Percentiles rank a stretch among this genome's conserved stretches.
Conservation (phyloP, 92 coral and sea anemone species). For the Siderastrea siderea region DNA sequence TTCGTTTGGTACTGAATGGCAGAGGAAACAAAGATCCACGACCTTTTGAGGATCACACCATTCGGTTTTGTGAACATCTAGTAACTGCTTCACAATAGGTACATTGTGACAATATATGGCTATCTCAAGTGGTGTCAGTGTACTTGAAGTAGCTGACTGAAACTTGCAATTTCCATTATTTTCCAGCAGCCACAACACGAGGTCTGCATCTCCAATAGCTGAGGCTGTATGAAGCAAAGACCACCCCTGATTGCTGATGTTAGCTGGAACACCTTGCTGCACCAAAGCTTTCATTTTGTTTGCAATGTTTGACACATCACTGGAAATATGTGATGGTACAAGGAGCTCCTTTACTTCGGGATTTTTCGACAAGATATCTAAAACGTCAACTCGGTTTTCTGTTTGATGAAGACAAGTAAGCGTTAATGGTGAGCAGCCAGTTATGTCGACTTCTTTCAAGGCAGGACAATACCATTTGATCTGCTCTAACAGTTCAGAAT, state of each 20-base stretch:
- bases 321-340: neutral
- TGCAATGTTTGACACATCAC: neutral
- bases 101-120: constrained; percentile 11
- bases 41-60: neutral
- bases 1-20: neutral
- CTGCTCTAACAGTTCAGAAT: neutral
- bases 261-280: constrained; percentile 33
- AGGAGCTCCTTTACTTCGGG: constrained; percentile 11
- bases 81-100: constrained; percentile 16
- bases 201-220: constrained; percentile 33
- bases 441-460: constrained; percentile 4
- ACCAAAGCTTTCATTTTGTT: constrained; percentile 30
- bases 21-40: neutral
- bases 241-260: constrained; percentile 58
- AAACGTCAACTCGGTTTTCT: neutral
- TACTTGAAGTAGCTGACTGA: neutral
- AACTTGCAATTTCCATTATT: constrained; percentile 15
- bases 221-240: constrained; percentile 56
- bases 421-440: constrained; percentile 12
- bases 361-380: neutral
- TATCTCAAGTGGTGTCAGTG: neutral
- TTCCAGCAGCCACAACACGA: constrained; percentile 44
- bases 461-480: constrained; percentile 16
- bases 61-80: neutral
- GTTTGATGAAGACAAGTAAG: neutral